These are phyloP conservation scores for Arion vulgaris DNA, from an alignment of 1,140 invertebrate species.

Conservation along the genomic window DNA sequence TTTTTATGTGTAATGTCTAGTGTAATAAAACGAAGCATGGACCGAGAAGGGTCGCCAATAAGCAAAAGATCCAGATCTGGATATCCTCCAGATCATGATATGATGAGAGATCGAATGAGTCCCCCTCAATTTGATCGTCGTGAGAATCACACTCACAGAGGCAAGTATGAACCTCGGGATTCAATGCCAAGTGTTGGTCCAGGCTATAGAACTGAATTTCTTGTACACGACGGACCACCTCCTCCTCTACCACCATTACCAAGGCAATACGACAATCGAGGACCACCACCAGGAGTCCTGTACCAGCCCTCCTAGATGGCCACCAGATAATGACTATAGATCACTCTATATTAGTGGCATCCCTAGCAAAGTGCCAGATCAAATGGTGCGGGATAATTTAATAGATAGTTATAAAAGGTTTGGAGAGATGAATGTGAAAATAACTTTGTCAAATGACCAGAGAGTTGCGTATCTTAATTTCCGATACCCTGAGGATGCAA, in stretches of 20 bases:
- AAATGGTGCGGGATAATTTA: slow-evolving; percentile 91
- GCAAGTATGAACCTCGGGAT: slow-evolving; percentile 31
- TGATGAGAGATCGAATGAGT: slow-evolving; percentile 67
- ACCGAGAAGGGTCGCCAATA: slow-evolving; percentile 71
- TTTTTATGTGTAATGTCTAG: background rate
- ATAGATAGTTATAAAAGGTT: slow-evolving; percentile 96
- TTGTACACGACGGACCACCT: slow-evolving; percentile 39
- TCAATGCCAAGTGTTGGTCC: slow-evolving; percentile 1
- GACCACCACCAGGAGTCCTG: slow-evolving; percentile 5
- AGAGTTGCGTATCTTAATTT: slow-evolving; percentile 97
- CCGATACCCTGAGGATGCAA: slow-evolving; percentile 91
- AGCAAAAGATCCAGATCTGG: slow-evolving; percentile 74
- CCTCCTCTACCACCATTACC: background rate
- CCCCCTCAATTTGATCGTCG: slow-evolving; percentile 66
- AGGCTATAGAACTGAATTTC: slow-evolving; percentile 25
- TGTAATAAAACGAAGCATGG: slow-evolving; percentile 42
- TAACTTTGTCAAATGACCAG: slow-evolving; percentile 88
- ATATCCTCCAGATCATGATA: slow-evolving; percentile 70
- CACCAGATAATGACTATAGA: slow-evolving; percentile 79
- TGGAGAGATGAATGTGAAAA: slow-evolving; percentile 93
- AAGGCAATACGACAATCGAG: slow-evolving; percentile 24
- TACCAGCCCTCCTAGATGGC: slow-evolving; percentile 23
- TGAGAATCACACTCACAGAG: slow-evolving; percentile 45
- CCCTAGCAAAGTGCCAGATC: slow-evolving; percentile 93
- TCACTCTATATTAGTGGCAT: slow-evolving; percentile 93